A percentile compares a stretch with the other conserved stretches of the same genome.
These are phyloP conservation scores for Halcyon leucocephala DNA, from an alignment of 2,797 vertebrate species.

Conservation along the genomic window DNA sequence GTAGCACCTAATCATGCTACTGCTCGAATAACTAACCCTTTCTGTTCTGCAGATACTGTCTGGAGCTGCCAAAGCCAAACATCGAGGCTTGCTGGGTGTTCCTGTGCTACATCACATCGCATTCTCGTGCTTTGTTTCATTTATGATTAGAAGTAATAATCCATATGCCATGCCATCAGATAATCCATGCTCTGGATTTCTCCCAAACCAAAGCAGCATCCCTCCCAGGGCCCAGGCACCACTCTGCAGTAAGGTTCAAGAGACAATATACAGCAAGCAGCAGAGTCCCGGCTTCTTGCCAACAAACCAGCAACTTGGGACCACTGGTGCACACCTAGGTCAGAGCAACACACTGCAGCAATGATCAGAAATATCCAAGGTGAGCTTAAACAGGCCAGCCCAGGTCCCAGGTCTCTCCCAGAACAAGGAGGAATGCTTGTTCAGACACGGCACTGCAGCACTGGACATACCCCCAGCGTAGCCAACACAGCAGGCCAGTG, in stretches of 20 bases:
- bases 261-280: background rate
- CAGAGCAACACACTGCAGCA: background rate
- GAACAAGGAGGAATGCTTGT: background rate
- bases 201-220: background rate
- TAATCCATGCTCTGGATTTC: background rate
- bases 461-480: accelerated
- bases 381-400: background rate
- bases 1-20: constrained; percentile 31
- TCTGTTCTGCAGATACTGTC: background rate
- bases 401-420: background rate
- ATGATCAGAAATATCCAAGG: background rate
- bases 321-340: background rate
- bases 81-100: background rate
- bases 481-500: accelerated
- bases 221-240: background rate
- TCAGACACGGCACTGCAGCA: background rate
- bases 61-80: accelerated
- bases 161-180: background rate
- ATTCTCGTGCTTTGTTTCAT: background rate
- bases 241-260: background rate
- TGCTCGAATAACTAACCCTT: constrained; percentile 22
- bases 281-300: background rate
- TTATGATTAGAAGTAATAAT: background rate
- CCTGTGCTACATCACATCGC: background rate
- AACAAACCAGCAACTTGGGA: background rate